These are phyloP conservation scores for Camponotus vicinus DNA, from an alignment of 1,140 invertebrate species.

Conservation along the genomic window DNA sequence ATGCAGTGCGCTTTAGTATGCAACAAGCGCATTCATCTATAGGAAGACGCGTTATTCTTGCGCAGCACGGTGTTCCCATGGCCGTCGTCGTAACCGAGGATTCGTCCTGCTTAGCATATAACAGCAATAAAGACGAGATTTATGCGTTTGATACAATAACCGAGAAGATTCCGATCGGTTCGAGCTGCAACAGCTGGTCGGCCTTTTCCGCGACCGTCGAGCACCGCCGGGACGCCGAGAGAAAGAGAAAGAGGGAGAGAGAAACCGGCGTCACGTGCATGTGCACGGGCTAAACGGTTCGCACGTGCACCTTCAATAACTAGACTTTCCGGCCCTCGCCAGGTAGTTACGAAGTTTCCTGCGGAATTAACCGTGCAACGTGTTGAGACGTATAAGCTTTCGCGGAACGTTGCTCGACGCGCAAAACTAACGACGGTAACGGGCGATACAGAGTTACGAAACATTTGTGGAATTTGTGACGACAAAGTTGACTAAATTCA, in stretches of 20 bases:
- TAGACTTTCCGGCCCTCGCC: conserved; percentile 52
- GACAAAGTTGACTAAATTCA: background rate
- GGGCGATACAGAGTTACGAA: background rate
- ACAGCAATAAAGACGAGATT: conserved; percentile 78
- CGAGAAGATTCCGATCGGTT: conserved; percentile 66
- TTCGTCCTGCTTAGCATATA: conserved; percentile 78
- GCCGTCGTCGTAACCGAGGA: conserved; percentile 54
- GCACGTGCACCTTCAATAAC: conserved; percentile 61
- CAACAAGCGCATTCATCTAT: conserved; percentile 57
- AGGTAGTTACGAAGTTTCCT: conserved; percentile 49
- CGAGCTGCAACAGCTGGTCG: conserved; percentile 41
- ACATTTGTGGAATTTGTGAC: conserved; percentile 6
- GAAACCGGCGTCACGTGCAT: conserved; percentile 45
- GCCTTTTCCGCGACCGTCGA: conserved; percentile 22
- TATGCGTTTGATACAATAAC: conserved; percentile 76
- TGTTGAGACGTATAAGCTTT: conserved; percentile 42
- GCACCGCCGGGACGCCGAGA: background rate
- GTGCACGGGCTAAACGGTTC: conserved; percentile 50
- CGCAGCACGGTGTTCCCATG: conserved; percentile 35
- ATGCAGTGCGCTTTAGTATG: conserved; percentile 17
- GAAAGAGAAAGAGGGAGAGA: background rate
- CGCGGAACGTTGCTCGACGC: conserved; percentile 14
- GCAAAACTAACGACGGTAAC: conserved; percentile 4
- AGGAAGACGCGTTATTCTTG: conserved; percentile 67
- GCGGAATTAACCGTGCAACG: conserved; percentile 54